phyloP scores from a whole-genome alignment of 2,888 invertebrate species.

The Limnephilus auricula region DNA sequence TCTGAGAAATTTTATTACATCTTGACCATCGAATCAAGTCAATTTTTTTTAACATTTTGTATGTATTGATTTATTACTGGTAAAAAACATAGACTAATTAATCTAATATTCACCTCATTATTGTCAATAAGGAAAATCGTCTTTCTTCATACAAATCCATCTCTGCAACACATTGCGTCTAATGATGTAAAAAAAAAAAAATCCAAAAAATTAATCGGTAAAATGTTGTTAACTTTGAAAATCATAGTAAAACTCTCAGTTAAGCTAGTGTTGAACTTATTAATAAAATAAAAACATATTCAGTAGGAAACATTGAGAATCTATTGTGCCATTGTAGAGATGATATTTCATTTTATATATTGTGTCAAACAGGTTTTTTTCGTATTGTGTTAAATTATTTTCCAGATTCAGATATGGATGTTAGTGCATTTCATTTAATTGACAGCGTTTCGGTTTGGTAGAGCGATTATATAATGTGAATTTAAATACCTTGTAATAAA shows the following conservation, averaged over 20 bases:
- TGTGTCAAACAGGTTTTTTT: neutral
- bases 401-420: neutral
- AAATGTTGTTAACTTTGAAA: conserved; percentile 16
- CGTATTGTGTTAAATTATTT: neutral
- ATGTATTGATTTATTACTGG: conserved; percentile 9
- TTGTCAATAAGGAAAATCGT: neutral
- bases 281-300: neutral
- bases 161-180: neutral
- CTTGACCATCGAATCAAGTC: conserved; percentile 60
- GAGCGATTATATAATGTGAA: neutral
- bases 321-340: conserved; percentile 2
- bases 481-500: neutral
- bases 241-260: neutral
- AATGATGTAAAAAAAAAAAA: neutral
- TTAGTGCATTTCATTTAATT: neutral
- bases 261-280: conserved; percentile 2
- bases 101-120: neutral
- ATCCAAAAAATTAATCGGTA: neutral
- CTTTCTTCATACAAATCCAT: conserved; percentile 21
- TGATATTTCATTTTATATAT: neutral
- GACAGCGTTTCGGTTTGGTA: neutral
- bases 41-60: conserved; percentile 49
- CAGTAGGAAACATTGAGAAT: neutral
- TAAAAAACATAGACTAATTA: neutral
- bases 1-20: neutral